phyloP scores from a whole-genome alignment of 1,140 invertebrate genomes.

The Caerostris darwini region DNA sequence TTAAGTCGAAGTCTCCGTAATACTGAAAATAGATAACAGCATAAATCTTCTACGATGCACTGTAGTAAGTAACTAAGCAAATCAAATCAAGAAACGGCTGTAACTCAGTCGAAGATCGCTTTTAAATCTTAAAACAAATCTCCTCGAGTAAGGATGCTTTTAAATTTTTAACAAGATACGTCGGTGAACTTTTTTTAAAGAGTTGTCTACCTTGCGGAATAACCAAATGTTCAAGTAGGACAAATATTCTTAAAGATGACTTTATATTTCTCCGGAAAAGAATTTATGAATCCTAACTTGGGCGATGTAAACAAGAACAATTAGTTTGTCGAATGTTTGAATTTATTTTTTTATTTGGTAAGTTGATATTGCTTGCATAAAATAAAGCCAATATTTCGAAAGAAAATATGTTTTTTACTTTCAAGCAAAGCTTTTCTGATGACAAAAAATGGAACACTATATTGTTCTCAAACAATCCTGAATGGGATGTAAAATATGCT shows the following conservation, averaged over 20 bases:
- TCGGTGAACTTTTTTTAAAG: neutral
- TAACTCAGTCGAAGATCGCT: neutral
- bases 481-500: no score
- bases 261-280: neutral
- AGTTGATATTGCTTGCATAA: no score
- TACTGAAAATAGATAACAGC: neutral
- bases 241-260: neutral
- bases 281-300: neutral
- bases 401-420: no score
- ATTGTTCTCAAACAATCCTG: no score
- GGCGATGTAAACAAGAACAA: neutral
- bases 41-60: neutral
- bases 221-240: neutral
- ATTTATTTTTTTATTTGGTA: no score
- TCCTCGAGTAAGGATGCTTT: neutral
- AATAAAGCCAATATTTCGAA: no score
- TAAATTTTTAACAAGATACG: constrained; percentile 6
- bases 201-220: neutral
- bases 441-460: no score
- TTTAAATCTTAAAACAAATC: constrained; percentile 15
- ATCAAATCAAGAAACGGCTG: neutral
- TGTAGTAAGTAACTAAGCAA: neutral
- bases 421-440: no score
- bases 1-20: no score
- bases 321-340: neutral